Conservation (phyloP, 1,140 invertebrate genomes). For the Pygmarrhopalites habei region DNA sequence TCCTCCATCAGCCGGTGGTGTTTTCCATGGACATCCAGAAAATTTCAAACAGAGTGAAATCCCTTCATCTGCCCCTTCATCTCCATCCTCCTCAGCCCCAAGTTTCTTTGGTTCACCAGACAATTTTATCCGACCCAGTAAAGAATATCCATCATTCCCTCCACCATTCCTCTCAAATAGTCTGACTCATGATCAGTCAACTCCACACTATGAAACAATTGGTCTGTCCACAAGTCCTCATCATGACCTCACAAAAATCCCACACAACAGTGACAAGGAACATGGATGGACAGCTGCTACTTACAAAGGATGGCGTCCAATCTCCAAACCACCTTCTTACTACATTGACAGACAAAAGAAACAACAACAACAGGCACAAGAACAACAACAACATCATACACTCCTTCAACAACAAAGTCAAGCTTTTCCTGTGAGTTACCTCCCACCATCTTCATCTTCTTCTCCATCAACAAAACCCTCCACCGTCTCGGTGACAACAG, state of each 20-base stretch:
- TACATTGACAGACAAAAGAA: not conserved
- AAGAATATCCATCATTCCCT: conserved; percentile 1
- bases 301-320: conserved; percentile 8
- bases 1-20: too few relatives aligned
- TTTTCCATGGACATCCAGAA: not conserved
- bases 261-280: not conserved
- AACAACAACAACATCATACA: not conserved
- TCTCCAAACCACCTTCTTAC: not conserved
- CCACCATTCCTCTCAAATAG: not conserved
- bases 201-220: not conserved
- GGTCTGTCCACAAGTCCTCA: not conserved
- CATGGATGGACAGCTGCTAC: conserved; percentile 12
- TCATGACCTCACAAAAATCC: not conserved
- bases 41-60: conserved; percentile 5
- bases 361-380: not conserved
- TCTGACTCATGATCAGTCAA: not conserved
- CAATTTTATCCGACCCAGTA: not conserved
- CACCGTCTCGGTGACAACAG: not conserved
- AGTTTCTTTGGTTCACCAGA: too few relatives aligned
- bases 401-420: not conserved
- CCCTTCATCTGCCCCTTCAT: not conserved
- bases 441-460: not conserved
- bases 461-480: not conserved
- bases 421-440: not conserved
- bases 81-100: not conserved